phyloP scores from a whole-genome alignment of 2,113 vertebrate genomes.

The Phyllopteryx taeniolatus region DNA sequence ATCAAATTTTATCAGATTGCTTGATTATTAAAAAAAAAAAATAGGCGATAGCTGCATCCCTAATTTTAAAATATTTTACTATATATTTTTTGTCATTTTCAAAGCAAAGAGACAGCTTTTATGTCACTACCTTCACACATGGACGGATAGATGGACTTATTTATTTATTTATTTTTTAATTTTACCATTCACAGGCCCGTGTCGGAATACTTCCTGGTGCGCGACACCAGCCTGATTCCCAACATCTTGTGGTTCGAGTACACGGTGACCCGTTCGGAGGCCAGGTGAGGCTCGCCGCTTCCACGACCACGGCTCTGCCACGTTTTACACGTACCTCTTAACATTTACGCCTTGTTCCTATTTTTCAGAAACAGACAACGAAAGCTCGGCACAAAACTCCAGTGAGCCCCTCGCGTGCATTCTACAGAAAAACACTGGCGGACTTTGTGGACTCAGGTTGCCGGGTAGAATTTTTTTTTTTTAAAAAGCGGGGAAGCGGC shows the following conservation, averaged over 20 bases:
- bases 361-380: constrained; percentile 91
- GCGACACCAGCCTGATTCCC: constrained; percentile 97
- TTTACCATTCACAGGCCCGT: constrained; percentile 79
- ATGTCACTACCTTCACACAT: no score
- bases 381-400: constrained; percentile 96
- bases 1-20: no score
- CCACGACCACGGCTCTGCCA: neutral
- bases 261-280: constrained; percentile 96
- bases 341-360: neutral
- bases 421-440: constrained; percentile 68
- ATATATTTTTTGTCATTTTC: no score
- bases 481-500: no score
- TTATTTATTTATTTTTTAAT: neutral
- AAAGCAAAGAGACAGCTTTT: no score
- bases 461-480: constrained; percentile 40
- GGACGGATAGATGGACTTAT: no score
- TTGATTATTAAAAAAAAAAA: no score
- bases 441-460: constrained; percentile 69
- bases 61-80: no score
- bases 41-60: no score
- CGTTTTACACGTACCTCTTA: neutral
- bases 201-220: constrained; percentile 96
- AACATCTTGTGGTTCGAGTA: constrained; percentile 99
- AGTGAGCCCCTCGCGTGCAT: constrained; percentile 76
- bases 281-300: constrained; percentile 78